Conservation (phyloP, 2,888 invertebrate species). For the Eutolmus rufibarbis region DNA sequence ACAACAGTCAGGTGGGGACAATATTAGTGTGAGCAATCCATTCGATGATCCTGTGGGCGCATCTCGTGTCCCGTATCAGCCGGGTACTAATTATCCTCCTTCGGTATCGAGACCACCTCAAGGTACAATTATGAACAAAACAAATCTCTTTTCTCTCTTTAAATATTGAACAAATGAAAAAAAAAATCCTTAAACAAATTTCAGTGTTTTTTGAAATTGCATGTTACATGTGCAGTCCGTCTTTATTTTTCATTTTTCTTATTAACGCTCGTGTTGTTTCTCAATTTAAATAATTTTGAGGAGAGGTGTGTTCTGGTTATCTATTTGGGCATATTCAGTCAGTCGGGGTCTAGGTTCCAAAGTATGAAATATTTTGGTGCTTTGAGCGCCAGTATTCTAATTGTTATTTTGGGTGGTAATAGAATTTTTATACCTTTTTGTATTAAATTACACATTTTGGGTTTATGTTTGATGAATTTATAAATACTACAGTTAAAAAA, state of each 20-base stretch:
- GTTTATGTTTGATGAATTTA: not conserved
- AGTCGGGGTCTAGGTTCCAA: not conserved
- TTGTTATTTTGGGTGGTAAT: not conserved
- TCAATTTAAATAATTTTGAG: not conserved
- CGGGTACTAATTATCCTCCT: constrained; percentile 59
- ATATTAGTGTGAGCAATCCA: constrained; percentile 85
- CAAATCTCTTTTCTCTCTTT: constrained; percentile 26
- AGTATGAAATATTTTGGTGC: not conserved
- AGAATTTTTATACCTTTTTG: not conserved
- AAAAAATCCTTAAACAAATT: constrained; percentile 3
- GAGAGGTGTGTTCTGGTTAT: not conserved
- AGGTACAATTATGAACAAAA: constrained; percentile 54
- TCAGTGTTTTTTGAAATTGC: constrained; percentile 28
- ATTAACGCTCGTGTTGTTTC: not conserved
- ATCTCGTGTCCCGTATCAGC: constrained; percentile 57
- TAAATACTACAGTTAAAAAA: not conserved
- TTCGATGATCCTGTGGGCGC: constrained; percentile 75
- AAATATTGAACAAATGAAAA: not conserved
- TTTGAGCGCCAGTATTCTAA: not conserved
- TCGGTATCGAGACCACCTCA: constrained; percentile 61
- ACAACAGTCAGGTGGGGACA: constrained; percentile 68
- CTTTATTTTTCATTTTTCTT: constrained; percentile 27
- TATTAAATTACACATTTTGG: not conserved
- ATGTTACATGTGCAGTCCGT: constrained; percentile 35
- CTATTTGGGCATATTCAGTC: not conserved